Base-by-base conservation (phyloP, 1,140 invertebrate genomes). In the Amyelois transitella region DNA sequence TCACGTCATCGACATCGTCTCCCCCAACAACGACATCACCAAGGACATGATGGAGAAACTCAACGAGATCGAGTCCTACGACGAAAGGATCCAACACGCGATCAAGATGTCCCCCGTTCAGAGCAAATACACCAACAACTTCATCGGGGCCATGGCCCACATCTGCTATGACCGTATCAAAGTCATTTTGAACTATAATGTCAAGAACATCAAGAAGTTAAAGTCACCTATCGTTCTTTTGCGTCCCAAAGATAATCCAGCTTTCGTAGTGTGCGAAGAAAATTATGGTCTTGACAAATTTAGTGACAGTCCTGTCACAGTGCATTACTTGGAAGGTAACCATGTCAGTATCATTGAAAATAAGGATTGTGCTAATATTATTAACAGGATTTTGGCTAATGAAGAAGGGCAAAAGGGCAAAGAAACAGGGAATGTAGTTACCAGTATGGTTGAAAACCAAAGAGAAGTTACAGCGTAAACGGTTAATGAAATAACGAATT, bases 281-380 rank as follows among this genome's bases (percentile, higher is more conserved):
- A 92, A 94, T 68, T 95, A 94, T 74, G 91, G 91, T 25, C 73
- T 95, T 0, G 86, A 90, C 0, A 86, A 90, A 60, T 74, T 89
- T 53, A 89, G 89, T 3, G 84, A 88, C 25, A 72, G 81, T 1
- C 78, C 85, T 2, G 87, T 92, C 0, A 85, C 82, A 1, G 79
- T 92, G 0, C 89, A 90, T 55, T 89, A 89, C 38, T 85, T 93
- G 22, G 91, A 93, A 66, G 94, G 94, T n/a, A 93, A 94, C 75
- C 94, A 95, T 65, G 71, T 90, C 0, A 91, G 90, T 10, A 93
- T 95, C 65, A 67, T 95, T 55, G 91, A 94, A 18, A 92, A 92
- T 69, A 80, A 87, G 18, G 91, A 92, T 65, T 74, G 92, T 28
- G 88, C 91, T 0, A 83, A 91, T 49, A 89, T 91, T 6, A 93